Percentiles rank a stretch among this genome's conserved stretches.
Conservation (phyloP, 2,113 vertebrate species). For the Tursiops truncatus region DNA sequence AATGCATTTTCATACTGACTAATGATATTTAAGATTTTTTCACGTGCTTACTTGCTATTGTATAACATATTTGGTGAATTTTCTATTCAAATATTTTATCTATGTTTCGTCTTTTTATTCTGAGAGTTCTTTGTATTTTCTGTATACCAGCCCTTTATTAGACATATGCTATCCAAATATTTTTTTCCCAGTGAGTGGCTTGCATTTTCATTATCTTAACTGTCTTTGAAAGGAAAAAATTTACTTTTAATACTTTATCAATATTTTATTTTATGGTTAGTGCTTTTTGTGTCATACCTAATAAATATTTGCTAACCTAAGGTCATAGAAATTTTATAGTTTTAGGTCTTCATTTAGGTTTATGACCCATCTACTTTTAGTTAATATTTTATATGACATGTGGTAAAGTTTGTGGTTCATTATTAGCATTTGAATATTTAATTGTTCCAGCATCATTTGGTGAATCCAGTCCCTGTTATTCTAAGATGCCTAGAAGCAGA, state of each 20-base stretch:
- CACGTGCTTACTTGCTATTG: neutral
- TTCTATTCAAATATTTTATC: neutral
- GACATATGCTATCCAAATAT: neutral
- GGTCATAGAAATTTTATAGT: neutral
- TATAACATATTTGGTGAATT: neutral
- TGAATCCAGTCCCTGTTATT: neutral
- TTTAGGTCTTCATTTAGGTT: neutral
- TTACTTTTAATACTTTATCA: neutral
- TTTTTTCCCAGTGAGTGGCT: neutral
- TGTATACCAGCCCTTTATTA: neutral
- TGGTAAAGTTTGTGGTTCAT: neutral
- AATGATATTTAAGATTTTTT: neutral
- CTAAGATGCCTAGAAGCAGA: neutral
- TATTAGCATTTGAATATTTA: neutral
- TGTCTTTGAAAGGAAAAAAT: neutral
- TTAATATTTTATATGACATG: neutral
- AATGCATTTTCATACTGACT: neutral
- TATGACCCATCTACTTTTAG: neutral
- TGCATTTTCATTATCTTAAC: conserved; percentile 9
- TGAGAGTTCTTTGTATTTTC: neutral
- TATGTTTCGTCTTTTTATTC: neutral
- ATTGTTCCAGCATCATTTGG: neutral
- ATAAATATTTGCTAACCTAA: neutral
- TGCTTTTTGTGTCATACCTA: neutral
- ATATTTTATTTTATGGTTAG: neutral